These are phyloP conservation scores for Alces alces DNA, from an alignment of 2,113 vertebrate genomes.

Conservation along the genomic window DNA sequence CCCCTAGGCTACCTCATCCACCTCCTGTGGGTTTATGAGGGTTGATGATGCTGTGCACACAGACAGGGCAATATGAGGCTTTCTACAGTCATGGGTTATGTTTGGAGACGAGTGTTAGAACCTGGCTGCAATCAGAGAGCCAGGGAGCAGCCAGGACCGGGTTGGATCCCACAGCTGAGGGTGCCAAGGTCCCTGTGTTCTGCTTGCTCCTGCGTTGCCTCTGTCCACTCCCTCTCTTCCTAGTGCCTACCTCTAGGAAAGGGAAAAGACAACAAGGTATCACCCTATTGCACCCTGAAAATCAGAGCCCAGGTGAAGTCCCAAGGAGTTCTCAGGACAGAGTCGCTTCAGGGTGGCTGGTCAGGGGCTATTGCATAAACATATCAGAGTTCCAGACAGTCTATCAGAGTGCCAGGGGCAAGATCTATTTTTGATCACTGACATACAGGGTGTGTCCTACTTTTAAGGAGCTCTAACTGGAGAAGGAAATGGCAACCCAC, in stretches of 20 bases:
- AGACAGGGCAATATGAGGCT: not conserved
- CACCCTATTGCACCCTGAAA: not conserved
- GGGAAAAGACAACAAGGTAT: not conserved
- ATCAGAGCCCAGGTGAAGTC: not conserved
- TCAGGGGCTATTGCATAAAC: constrained; percentile 23
- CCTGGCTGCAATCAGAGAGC: not conserved
- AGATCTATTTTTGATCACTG: constrained; percentile 47
- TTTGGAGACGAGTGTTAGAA: not conserved
- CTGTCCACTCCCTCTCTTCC: not conserved
- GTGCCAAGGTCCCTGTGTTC: not conserved
- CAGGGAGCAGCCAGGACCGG: not conserved
- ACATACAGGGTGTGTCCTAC: constrained; percentile 33
- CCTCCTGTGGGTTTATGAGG: not conserved
- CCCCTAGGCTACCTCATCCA: not conserved
- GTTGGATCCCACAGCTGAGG: not conserved
- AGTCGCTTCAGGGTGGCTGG: not conserved
- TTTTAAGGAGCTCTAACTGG: constrained; percentile 20
- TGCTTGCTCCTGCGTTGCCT: not conserved
- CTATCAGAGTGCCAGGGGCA: not conserved
- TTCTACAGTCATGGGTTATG: not conserved
- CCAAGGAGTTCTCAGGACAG: not conserved
- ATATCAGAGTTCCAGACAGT: not conserved
- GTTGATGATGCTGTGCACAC: not conserved
- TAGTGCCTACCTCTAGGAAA: not conserved
- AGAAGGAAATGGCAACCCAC: not conserved